Conservation (phyloP, 2,888 invertebrate species). For the Conistra vaccinii region DNA sequence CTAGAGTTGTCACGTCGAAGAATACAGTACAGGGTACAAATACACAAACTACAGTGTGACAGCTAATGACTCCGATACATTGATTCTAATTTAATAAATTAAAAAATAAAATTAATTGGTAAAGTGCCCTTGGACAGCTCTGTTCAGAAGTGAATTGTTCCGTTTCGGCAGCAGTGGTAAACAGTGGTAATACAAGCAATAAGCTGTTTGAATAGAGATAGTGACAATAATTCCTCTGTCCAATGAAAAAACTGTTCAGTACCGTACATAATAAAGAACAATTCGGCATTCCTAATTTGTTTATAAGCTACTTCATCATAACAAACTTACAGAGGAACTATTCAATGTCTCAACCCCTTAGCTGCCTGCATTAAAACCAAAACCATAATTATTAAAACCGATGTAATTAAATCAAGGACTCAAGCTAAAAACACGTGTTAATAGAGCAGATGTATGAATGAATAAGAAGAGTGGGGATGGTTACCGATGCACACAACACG, state of each 20-base stretch:
- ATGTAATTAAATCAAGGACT: constrained; percentile 76
- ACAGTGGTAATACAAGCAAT: constrained; percentile 39
- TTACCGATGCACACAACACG: constrained; percentile 98
- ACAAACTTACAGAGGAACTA: constrained; percentile 36
- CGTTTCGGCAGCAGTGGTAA: constrained; percentile 36
- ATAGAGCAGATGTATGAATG: constrained; percentile 87
- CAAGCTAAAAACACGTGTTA: constrained; percentile 85
- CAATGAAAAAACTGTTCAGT: constrained; percentile 15
- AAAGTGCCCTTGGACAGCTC: constrained; percentile 35
- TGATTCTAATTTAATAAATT: constrained; percentile 28
- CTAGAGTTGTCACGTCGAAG: constrained; percentile 34
- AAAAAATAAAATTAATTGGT: constrained; percentile 1
- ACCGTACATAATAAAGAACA: background rate
- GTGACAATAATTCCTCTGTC: constrained; percentile 32
- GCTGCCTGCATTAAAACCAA: constrained; percentile 28
- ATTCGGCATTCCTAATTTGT: background rate
- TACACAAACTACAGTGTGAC: constrained; percentile 48
- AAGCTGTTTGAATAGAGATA: constrained; percentile 29
- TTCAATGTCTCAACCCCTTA: constrained; percentile 11
- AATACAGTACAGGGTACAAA: constrained; percentile 30
- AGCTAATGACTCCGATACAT: constrained; percentile 42
- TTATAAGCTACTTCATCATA: constrained; percentile 4
- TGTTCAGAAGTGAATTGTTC: constrained; percentile 25
- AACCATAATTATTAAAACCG: constrained; percentile 17
- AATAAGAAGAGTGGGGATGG: constrained; percentile 94